phyloP scores from a whole-genome alignment of 1,140 invertebrate genomes.

The Lordiphosa clarofinis region DNA sequence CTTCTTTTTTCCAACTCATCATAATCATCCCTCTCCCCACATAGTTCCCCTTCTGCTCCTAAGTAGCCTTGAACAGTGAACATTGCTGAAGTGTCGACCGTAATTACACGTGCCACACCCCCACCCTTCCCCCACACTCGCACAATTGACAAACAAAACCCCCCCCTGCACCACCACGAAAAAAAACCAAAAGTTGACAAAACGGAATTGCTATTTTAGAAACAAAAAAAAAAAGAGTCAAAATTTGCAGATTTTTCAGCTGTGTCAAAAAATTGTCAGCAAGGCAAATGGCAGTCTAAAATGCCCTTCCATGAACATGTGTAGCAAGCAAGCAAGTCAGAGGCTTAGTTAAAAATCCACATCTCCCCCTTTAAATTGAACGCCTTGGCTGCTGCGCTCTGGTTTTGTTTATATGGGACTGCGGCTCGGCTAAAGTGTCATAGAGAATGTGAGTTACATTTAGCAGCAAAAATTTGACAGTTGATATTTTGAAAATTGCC shows the following conservation, averaged over 20 bases:
- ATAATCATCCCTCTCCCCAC: not conserved
- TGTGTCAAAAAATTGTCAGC: slow-evolving; percentile 75
- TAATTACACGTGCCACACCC: slow-evolving; percentile 68
- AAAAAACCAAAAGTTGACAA: slow-evolving; percentile 47
- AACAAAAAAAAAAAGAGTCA: slow-evolving; percentile 35
- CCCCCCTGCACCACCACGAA: slow-evolving; percentile 10
- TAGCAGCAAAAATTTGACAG: slow-evolving; percentile 69
- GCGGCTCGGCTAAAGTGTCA: slow-evolving; percentile 31
- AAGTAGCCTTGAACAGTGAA: slow-evolving; percentile 46
- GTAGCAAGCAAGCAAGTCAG: too few relatives aligned
- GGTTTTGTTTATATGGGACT: slow-evolving; percentile 2
- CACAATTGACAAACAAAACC: slow-evolving; percentile 17
- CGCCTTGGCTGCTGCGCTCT: not conserved
- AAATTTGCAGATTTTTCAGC: slow-evolving; percentile 68
- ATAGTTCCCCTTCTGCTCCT: not conserved
- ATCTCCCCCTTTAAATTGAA: not conserved
- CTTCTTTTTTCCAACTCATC: not conserved
- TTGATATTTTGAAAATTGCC: slow-evolving; percentile 77
- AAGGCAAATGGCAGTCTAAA: slow-evolving; percentile 59
- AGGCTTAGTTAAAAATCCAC: not conserved
- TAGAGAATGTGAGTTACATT: slow-evolving; percentile 62
- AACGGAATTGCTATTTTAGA: slow-evolving; percentile 56
- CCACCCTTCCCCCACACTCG: slow-evolving; percentile 2
- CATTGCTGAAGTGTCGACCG: slow-evolving; percentile 48
- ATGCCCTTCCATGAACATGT: slow-evolving; percentile 18